These are phyloP conservation scores for Lasiurus cinereus DNA, from an alignment of 2,113 vertebrate species.

Conservation along the genomic window DNA sequence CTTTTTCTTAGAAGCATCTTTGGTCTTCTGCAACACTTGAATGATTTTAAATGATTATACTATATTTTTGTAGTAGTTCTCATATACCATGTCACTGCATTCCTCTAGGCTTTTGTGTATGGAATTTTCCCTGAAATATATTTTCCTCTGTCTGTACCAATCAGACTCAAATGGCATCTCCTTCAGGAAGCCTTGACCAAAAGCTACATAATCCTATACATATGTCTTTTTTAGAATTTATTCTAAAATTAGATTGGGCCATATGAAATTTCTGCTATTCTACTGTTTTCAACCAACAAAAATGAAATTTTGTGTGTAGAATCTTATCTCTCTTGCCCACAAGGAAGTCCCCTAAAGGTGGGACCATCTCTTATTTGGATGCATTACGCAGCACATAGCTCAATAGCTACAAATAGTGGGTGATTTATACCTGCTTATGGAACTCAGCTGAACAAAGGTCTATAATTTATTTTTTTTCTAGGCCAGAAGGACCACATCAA, in stretches of 20 bases:
- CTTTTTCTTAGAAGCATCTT: too few relatives aligned
- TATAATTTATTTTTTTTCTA: conserved; percentile 55
- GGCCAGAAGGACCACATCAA: neutral
- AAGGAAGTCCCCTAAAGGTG: neutral
- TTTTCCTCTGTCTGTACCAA: neutral
- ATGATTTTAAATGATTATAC: neutral
- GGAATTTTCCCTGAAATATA: neutral
- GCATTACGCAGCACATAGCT: neutral
- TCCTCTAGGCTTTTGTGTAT: neutral
- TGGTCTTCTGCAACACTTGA: too few relatives aligned
- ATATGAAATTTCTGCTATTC: neutral
- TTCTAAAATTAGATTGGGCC: neutral
- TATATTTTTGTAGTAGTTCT: neutral
- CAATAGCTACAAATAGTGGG: neutral
- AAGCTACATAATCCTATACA: neutral
- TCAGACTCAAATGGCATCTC: neutral
- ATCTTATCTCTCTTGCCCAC: neutral
- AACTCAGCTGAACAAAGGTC: neutral
- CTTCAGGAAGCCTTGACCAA: neutral
- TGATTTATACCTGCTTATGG: neutral
- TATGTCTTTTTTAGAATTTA: conserved; percentile 9
- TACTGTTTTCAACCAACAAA: neutral
- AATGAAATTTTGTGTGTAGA: neutral
- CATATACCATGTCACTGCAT: neutral
- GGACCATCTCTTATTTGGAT: neutral